phyloP scores from a whole-genome alignment of 2,797 vertebrate genomes.

The Gorsachius magnificus region DNA sequence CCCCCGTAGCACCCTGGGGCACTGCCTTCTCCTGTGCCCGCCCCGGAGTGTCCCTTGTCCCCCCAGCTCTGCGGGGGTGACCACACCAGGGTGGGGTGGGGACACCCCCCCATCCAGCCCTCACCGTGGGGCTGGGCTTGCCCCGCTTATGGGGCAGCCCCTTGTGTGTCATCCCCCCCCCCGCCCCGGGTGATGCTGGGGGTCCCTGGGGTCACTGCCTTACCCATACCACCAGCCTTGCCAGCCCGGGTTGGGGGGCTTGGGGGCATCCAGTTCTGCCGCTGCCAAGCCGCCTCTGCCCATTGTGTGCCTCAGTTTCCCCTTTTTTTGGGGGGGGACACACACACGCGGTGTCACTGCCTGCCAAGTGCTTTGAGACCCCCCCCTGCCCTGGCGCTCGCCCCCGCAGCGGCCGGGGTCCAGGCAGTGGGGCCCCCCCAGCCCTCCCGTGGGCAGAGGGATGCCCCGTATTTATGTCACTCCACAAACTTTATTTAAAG shows the following conservation, averaged over 20 bases:
- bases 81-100: neutral
- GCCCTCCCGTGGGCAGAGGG: neutral
- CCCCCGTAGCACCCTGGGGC: neutral
- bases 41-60: neutral
- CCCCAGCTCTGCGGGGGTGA: neutral
- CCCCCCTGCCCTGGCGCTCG: neutral
- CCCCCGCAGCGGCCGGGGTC: neutral
- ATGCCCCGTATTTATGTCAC: slow-evolving; percentile 20
- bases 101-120: neutral
- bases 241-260: neutral
- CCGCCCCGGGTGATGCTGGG: neutral
- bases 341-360: neutral
- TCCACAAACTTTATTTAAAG: slow-evolving; percentile 38
- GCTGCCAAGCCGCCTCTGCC: neutral
- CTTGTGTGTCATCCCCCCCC: neutral
- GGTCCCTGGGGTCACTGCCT: neutral
- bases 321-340: neutral
- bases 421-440: neutral
- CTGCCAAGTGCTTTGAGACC: slow-evolving; percentile 49
- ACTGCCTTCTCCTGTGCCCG: neutral
- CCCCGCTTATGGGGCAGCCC: neutral
- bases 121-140: neutral
- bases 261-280: neutral
- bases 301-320: slow-evolving; percentile 30
- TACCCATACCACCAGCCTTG: slow-evolving; percentile 26